Percentiles rank a stretch among this genome's conserved stretches.
Evolutionary conservation across 2,113 vertebrate genomes (phyloP).

Genomic region (Entosphenus tridentatus): DNA sequence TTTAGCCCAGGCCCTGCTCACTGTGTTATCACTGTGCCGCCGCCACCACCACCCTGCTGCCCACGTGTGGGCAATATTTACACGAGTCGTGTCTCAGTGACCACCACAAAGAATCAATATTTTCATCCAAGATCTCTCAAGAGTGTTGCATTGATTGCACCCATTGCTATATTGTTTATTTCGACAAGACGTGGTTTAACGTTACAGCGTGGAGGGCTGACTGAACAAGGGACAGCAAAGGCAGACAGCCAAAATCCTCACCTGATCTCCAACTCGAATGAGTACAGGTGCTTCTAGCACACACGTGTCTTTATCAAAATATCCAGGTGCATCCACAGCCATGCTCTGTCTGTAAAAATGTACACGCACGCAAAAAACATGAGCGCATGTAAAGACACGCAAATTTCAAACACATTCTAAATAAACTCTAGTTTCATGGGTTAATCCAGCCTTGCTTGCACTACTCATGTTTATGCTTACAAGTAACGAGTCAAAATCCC

Average conservation of each 20-base stretch:
- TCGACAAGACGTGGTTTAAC: conserved; percentile 6
- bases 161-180: too few species aligned
- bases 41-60: too few species aligned
- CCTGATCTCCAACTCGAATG: conserved; percentile 43
- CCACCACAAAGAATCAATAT: too few species aligned
- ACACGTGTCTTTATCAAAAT: conserved; percentile 39
- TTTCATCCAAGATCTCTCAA: too few species aligned
- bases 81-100: too few species aligned
- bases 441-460: conserved; percentile 2
- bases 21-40: too few species aligned
- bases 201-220: conserved; percentile 8
- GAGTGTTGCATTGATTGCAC: too few species aligned
- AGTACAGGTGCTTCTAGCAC: conserved; percentile 49
- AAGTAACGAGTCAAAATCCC: background rate
- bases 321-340: conserved; percentile 30
- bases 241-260: conserved; percentile 15
- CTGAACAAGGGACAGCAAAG: background rate
- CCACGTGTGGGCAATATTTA: too few species aligned
- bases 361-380: background rate
- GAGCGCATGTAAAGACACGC: background rate
- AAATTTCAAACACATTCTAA: conserved; percentile 11
- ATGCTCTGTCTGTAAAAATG: conserved; percentile 31
- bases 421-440: conserved; percentile 9
- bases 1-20: too few species aligned
- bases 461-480: conserved; percentile 16